A percentile compares a stretch with the other conserved stretches of the same genome.
phyloP scores from a whole-genome alignment of 2,888 invertebrate species.

The Drosophila peninsularis region DNA sequence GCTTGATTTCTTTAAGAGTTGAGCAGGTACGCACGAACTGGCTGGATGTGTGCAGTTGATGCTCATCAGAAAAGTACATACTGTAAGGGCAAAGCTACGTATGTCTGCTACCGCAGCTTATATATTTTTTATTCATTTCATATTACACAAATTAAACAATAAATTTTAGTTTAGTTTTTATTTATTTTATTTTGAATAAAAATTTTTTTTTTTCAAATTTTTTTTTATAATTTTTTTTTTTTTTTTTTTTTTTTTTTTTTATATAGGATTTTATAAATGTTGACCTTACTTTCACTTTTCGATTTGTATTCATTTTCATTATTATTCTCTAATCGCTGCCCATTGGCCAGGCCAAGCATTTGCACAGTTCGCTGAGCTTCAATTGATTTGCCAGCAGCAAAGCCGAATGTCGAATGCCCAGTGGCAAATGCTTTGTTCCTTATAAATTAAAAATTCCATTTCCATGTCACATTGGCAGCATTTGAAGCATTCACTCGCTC shows the following conservation, averaged over 20 bases:
- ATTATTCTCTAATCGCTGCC: slow-evolving; percentile 40
- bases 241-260: too few species aligned
- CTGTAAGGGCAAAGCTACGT: neutral
- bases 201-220: too few species aligned
- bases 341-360: slow-evolving; percentile 24
- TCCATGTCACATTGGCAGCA: neutral
- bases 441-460: slow-evolving; percentile 16
- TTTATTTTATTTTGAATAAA: too few species aligned
- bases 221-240: too few species aligned
- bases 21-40: too few species aligned
- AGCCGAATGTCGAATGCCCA: slow-evolving; percentile 1
- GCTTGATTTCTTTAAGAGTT: too few species aligned
- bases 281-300: neutral
- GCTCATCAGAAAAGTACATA: neutral
- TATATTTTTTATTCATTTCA: neutral
- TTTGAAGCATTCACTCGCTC: slow-evolving; percentile 19
- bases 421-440: neutral
- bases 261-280: too few species aligned
- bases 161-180: neutral
- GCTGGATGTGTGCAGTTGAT: neutral
- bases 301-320: slow-evolving; percentile 19
- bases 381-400: slow-evolving; percentile 42
- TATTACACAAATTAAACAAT: neutral
- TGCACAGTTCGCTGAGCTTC: slow-evolving; percentile 57
- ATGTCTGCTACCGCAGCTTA: neutral